Conservation (phyloP, 2,888 invertebrate genomes). For the Petrophora chlorosata region DNA sequence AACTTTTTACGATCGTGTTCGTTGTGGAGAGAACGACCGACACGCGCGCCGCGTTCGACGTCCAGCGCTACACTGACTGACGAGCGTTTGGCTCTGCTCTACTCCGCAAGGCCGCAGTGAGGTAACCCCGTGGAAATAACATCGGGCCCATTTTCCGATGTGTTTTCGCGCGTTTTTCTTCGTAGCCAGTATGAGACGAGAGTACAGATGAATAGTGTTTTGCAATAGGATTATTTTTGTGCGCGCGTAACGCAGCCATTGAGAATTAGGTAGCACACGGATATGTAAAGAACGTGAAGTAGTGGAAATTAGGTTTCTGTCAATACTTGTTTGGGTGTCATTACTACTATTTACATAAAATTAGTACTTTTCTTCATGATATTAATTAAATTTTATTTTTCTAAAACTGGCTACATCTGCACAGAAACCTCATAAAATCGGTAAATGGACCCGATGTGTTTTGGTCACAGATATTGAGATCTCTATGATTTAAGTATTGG, state of each 20-base stretch:
- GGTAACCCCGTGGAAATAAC: slow-evolving; percentile 65
- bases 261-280: slow-evolving; percentile 15
- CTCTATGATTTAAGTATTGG: no score
- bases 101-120: slow-evolving; percentile 54
- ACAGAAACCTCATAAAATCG: no score
- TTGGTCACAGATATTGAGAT: no score
- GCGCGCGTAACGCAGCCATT: slow-evolving; percentile 39
- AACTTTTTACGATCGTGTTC: slow-evolving; percentile 65
- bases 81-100: slow-evolving; percentile 3
- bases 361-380: no score
- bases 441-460: no score
- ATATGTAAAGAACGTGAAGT: no score
- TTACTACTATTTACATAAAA: no score
- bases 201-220: slow-evolving; percentile 21
- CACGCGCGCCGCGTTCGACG: slow-evolving; percentile 49
- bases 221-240: slow-evolving; percentile 42
- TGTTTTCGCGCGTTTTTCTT: slow-evolving; percentile 56
- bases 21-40: slow-evolving; percentile 42
- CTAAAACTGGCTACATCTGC: no score
- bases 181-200: slow-evolving; percentile 28
- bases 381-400: no score
- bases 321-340: no score
- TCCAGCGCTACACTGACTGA: slow-evolving; percentile 56
- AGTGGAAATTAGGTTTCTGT: no score
- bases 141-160: slow-evolving; percentile 28